Base-by-base conservation (phyloP, 1,140 invertebrate genomes). In the Sipha flava region DNA sequence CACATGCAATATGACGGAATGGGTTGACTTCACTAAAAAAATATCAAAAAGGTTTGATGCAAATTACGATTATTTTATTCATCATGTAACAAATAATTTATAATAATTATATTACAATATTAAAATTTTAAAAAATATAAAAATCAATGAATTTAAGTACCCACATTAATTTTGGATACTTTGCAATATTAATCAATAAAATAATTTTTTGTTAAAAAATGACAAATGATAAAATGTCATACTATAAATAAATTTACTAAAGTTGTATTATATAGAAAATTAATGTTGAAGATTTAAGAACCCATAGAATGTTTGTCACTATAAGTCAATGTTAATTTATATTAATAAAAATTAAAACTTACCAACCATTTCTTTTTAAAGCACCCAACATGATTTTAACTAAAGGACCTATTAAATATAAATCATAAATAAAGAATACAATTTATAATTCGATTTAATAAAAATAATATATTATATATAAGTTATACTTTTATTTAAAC, bases 1-100 rank as follows among this genome's bases (percentile, higher is more conserved):
- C 96, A 88, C 96, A 98, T 0, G 93, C 91, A 80, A 98, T 91
- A 84, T 98, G 96, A 81, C 96, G 88, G 21, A 92, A 86, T 52
- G 96, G 87, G 85, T 97, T 92, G 81, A 98, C 87, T 70, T 89
- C 87, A 87, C 93, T 93, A 83, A 43, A 89, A 88, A 82, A 81
- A 83, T 14, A 6, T 6, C 4, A 79, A 62, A 54, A 52, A 29
- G 12, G 29, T 52, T 23, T 7, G 16, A 10, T 12, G n/a, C 43
- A 77, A 54, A 4, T 29, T 54, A 5, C 5, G 26, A 49, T 29
- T 77, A 14, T 2, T 49, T 80, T 45, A 75, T 75, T 77, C n/a
- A n/a, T n/a, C n/a, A n/a, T n/a, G n/a, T n/a, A n/a, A n/a, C n/a
- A n/a, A n/a, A n/a, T n/a, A n/a, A n/a, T n/a, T n/a, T n/a, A n/a